Evolutionary conservation across 2,888 invertebrate genomes (phyloP).

Genomic region (Sisyra terminalis): DNA sequence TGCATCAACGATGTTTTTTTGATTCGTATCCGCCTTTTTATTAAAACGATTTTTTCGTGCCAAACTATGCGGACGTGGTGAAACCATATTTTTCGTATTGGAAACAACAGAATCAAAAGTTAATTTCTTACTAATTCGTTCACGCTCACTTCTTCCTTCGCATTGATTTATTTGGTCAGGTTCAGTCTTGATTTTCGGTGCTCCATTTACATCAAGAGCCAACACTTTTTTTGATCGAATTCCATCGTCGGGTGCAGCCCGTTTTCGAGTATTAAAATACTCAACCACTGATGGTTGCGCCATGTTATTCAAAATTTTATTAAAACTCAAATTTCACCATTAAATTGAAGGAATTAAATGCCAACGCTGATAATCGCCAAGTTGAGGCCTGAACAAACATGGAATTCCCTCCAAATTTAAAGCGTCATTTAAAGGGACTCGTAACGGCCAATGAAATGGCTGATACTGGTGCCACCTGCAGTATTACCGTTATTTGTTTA

Average conservation of each 20-base stretch:
- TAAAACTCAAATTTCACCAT: too few species aligned
- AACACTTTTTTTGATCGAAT: conserved; percentile 34
- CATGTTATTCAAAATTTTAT: too few species aligned
- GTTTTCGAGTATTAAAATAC: conserved; percentile 61
- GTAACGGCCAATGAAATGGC: too few species aligned
- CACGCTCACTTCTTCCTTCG: conserved; percentile 10
- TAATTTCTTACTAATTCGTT: conserved; percentile 9
- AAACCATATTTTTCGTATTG: conserved; percentile 5
- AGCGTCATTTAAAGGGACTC: too few species aligned
- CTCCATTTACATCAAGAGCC: conserved; percentile 19
- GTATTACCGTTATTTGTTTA: too few species aligned
- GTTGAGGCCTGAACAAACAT: too few species aligned
- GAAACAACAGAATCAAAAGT: conserved; percentile 9
- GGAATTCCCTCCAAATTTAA: too few species aligned
- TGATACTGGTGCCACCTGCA: too few species aligned
- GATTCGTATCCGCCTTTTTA: conserved; percentile 15
- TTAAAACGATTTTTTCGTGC: conserved; percentile 9
- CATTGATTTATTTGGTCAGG: conserved; percentile 11
- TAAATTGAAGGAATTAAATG: too few species aligned
- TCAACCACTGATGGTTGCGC: conserved; percentile 60
- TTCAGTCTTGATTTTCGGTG: not conserved
- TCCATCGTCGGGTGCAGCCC: conserved; percentile 51
- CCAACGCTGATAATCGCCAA: too few species aligned
- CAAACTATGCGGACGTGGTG: conserved; percentile 9
- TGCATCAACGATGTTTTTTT: conserved; percentile 19